These are phyloP conservation scores for Sceliomorpha sp. DNA, from an alignment of 2,888 invertebrate species.

Conservation along the genomic window DNA sequence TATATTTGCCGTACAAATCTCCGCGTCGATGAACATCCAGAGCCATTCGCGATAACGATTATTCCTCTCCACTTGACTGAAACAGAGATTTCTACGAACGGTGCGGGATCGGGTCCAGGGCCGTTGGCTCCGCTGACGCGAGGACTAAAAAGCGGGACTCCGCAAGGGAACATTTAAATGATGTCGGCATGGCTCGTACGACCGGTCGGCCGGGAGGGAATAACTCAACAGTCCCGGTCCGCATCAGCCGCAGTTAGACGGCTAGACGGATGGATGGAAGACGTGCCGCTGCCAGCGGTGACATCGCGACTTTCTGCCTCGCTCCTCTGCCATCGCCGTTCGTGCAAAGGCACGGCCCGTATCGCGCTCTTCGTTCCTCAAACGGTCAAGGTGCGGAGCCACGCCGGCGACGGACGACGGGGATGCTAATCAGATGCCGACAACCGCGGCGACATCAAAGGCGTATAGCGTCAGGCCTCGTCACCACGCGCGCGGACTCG, in stretches of 20 bases:
- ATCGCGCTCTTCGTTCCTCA: conserved; percentile 39
- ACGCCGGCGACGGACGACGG: conserved; percentile 52
- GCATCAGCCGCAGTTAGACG: conserved; percentile 53
- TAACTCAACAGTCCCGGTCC: conserved; percentile 70
- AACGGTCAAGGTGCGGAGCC: conserved; percentile 44
- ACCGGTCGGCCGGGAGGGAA: conserved; percentile 65
- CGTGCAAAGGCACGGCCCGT: conserved; percentile 31
- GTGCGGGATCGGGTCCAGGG: conserved; percentile 19
- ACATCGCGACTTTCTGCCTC: conserved; percentile 64
- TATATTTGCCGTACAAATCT: too few species aligned
- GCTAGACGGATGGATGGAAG: conserved; percentile 67
- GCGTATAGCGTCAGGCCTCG: conserved; percentile 70
- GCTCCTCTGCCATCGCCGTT: conserved; percentile 53
- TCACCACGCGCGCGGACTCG: conserved; percentile 70
- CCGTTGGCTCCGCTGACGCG: conserved; percentile 68
- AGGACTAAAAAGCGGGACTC: conserved; percentile 75
- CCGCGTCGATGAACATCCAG: too few species aligned
- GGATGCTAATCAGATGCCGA: conserved; percentile 80
- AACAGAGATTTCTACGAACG: conserved; percentile 34
- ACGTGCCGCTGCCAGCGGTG: conserved; percentile 70
- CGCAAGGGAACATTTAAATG: conserved; percentile 78
- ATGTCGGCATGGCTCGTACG: conserved; percentile 69
- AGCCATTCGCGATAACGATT: too few species aligned
- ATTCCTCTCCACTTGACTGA: conserved; percentile 36
- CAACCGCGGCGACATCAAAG: conserved; percentile 77